Evolutionary conservation across 2,797 vertebrate genomes (phyloP).

Genomic region (Delichon dasypus): DNA sequence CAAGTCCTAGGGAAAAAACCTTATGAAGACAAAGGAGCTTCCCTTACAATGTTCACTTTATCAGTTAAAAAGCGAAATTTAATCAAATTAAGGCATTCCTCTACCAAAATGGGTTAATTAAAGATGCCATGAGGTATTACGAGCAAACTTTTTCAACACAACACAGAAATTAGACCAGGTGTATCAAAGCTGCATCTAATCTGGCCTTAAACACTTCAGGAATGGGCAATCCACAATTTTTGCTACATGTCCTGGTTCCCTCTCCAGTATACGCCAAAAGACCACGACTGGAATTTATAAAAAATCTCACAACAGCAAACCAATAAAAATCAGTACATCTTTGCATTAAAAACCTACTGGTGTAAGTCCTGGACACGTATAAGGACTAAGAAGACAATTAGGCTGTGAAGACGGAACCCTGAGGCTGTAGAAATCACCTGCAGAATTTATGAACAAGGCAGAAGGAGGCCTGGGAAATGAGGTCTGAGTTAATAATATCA

Average conservation of each 20-base stretch:
- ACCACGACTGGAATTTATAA: background rate
- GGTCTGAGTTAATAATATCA: background rate
- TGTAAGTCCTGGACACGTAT: background rate
- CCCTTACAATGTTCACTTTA: background rate
- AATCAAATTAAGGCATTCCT: background rate
- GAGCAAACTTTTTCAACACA: background rate
- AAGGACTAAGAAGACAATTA: background rate
- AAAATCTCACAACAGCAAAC: background rate
- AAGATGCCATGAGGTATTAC: fast-evolving
- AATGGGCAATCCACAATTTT: background rate
- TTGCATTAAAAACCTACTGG: background rate
- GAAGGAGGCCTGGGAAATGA: background rate
- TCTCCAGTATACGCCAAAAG: background rate
- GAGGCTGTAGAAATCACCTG: background rate
- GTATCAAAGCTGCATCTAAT: background rate
- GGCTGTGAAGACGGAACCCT: background rate
- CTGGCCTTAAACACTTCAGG: background rate
- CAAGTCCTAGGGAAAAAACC: background rate
- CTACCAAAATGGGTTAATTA: background rate
- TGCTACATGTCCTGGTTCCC: background rate
- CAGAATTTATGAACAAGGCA: background rate
- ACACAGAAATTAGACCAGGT: background rate
- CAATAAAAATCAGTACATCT: background rate
- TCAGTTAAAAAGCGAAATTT: background rate
- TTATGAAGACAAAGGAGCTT: background rate